These are phyloP conservation scores for Drosophila sproati DNA, from an alignment of 1,140 invertebrate species.

Conservation along the genomic window DNA sequence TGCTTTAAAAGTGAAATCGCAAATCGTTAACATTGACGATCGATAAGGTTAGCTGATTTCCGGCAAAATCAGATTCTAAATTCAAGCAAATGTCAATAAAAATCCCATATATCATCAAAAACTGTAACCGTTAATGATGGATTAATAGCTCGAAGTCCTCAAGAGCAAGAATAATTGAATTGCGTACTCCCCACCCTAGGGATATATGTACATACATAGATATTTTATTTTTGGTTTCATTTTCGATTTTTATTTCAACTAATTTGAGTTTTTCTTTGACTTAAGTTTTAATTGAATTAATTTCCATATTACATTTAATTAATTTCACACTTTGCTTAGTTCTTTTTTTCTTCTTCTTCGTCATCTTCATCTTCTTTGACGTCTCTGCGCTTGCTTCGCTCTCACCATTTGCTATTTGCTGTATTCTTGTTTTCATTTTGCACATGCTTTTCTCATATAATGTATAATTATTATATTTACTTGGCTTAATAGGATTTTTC, in stretches of 20 bases:
- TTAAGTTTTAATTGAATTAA: conserved; percentile 57
- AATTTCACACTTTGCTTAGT: conserved; percentile 54
- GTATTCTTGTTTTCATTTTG: conserved; percentile 19
- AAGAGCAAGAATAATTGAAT: too few relatives aligned
- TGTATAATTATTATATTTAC: conserved; percentile 68
- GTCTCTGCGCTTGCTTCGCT: conserved; percentile 8
- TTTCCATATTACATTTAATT: conserved; percentile 57
- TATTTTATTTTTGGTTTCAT: conserved; percentile 51
- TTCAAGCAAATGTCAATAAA: not conserved
- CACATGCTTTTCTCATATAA: conserved; percentile 38
- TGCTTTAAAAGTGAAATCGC: conserved; percentile 32
- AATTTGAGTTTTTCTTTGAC: conserved; percentile 67
- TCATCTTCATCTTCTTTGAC: conserved; percentile 14
- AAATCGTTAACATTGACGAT: not conserved
- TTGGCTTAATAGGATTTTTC: conserved; percentile 80
- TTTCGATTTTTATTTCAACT: conserved; percentile 71
- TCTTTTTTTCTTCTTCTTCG: conserved; percentile 26
- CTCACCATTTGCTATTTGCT: conserved; percentile 28
- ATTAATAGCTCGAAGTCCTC: too few relatives aligned
- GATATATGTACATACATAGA: not conserved
- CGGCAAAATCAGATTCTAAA: conserved; percentile 2
- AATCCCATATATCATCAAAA: too few relatives aligned
- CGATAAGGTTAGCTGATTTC: not conserved
- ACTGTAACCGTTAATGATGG: too few relatives aligned
- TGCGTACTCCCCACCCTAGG: too few relatives aligned